Conservation (phyloP, 2,888 invertebrate species). For the Limnephilus marmoratus region DNA sequence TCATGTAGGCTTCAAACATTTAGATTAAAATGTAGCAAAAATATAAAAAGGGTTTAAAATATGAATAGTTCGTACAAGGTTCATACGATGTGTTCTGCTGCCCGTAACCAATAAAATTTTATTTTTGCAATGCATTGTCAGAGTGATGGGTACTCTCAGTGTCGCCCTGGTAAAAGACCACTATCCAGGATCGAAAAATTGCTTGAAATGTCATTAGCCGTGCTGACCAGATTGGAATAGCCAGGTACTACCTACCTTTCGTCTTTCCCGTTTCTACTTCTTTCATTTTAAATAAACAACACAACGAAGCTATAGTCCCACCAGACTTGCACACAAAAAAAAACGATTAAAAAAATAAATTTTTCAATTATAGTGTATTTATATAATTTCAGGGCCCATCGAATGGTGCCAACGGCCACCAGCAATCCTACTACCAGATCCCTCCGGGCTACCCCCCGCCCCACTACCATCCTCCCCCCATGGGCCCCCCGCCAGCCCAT, state of each 20-base stretch:
- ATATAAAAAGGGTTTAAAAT: too few relatives aligned
- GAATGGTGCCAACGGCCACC: slow-evolving; percentile 83
- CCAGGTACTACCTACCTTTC: neutral
- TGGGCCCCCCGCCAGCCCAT: slow-evolving; percentile 76
- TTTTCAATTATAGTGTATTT: neutral
- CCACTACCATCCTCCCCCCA: slow-evolving; percentile 77
- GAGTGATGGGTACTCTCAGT: too few relatives aligned
- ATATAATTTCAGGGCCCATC: slow-evolving; percentile 79
- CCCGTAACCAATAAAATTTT: too few relatives aligned
- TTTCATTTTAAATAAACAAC: neutral
- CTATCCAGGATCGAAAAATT: neutral
- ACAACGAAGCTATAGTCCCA: neutral
- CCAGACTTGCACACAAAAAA: neutral
- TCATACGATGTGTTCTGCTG: neutral
- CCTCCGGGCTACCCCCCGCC: slow-evolving; percentile 75
- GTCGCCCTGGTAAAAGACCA: neutral
- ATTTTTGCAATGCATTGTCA: too few relatives aligned
- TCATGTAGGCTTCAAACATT: too few relatives aligned
- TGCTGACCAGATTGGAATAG: neutral
- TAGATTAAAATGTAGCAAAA: too few relatives aligned
- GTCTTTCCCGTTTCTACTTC: neutral
- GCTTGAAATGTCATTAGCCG: neutral
- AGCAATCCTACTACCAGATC: slow-evolving; percentile 81
- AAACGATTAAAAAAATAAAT: neutral
- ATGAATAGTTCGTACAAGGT: too few relatives aligned